Conservation (phyloP, 2,113 vertebrate species). For the Podiceps cristatus region DNA sequence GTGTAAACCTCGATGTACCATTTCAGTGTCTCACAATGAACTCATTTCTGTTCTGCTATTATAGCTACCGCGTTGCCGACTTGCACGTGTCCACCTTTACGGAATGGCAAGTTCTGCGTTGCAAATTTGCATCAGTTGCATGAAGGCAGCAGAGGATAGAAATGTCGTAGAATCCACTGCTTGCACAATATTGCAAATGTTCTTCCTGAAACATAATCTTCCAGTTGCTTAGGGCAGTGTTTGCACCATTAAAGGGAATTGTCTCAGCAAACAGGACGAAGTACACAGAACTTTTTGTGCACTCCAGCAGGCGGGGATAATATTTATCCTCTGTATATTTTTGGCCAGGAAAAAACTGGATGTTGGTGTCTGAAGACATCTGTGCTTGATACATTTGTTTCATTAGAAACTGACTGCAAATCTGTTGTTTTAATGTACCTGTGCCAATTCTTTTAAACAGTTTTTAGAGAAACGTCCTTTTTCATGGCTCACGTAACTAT, state of each 20-base stretch:
- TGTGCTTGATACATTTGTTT: slow-evolving; percentile 38
- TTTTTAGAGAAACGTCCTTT: slow-evolving; percentile 6
- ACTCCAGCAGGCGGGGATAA: not conserved
- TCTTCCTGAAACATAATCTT: not conserved
- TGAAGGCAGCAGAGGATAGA: not conserved
- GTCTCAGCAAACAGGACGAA: slow-evolving; percentile 39
- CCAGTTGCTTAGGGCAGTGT: slow-evolving; percentile 20
- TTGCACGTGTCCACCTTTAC: not conserved
- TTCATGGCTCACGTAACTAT: not conserved
- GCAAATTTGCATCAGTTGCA: not conserved
- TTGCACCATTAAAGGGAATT: slow-evolving; percentile 17
- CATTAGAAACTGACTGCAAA: not conserved
- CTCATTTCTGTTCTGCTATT: not conserved
- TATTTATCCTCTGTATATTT: slow-evolving; percentile 58
- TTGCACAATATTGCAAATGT: not conserved
- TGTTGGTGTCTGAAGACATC: slow-evolving; percentile 39
- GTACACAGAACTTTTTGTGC: slow-evolving; percentile 39
- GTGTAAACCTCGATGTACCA: not conserved
- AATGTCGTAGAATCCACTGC: not conserved
- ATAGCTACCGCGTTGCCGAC: not conserved
- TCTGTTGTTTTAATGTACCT: slow-evolving; percentile 20
- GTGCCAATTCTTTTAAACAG: slow-evolving; percentile 14
- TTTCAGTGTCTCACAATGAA: not conserved
- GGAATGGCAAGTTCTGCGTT: not conserved
- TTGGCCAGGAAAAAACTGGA: slow-evolving; percentile 42